Evolutionary conservation across 2,797 vertebrate species (phyloP), one percentile per base, ranked within the genome.

Genomic region (Telmatherina bonti): DNA sequence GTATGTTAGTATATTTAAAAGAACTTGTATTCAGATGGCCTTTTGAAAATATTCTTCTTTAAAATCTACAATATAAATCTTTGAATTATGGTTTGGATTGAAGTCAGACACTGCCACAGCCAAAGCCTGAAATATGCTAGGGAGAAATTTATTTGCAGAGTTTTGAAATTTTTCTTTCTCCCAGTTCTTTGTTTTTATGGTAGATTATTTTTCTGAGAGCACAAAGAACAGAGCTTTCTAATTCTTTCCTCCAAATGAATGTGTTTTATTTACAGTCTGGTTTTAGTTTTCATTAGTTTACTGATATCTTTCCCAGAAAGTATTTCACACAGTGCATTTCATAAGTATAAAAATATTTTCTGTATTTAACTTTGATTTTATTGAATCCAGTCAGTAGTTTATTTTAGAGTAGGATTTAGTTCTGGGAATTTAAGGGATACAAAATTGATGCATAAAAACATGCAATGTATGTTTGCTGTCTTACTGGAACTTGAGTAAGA

Each of bases 11-110:
- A 36, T 53, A 29, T n/a, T 35, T 49, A 24, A 62, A 59, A 1
- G 20, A 41, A 22, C 61, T 70, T 58, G 9, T 47, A 22, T 24
- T 60, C 10, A 59, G 67, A n/a, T 56, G 47, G 54, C 30, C 52
- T 78, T 65, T 74, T 60, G 38, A 60, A 66, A 51, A 67, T 57
- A 64, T 56, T 79, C 54, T 38, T 24, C 60, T 74, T 76, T 75
- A 49, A 38, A 26, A 70, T 51, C 22, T 30, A 45, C 30, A 65
- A 43, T 47, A 59, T 69, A 69, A 52, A 79, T 78, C 49, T 66
- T 63, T 55, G 20, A 67, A 70, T 77, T 70, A 61, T 72, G 62
- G 31, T 68, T 79, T 76, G 60, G 51, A 70, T 43, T 10, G 61
- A 33, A 12, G 65, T 53, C 72, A 54, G 43, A 63, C 45, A 52